Conservation (phyloP, 1,140 invertebrate genomes). For the Drosophila nasuta region DNA sequence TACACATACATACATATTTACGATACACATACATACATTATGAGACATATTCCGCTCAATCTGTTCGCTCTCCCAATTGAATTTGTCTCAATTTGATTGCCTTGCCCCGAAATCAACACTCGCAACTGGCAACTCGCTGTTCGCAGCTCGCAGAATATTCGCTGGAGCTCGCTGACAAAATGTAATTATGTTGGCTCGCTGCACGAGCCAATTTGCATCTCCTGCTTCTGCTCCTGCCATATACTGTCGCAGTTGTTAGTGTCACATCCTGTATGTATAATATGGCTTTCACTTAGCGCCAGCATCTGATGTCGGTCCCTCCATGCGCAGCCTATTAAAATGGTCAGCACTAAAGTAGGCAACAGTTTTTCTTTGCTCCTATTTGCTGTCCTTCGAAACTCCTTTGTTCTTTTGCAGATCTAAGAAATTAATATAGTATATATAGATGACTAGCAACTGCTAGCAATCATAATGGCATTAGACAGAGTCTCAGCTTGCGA, state of each 20-base stretch:
- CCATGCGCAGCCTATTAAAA: conserved; percentile 11
- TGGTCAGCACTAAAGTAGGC: conserved; percentile 20
- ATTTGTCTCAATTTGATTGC: conserved; percentile 48
- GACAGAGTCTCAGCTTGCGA: not conserved
- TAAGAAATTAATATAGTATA: conserved; percentile 2
- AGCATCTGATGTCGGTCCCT: conserved; percentile 14
- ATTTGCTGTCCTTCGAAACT: not conserved
- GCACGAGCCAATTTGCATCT: conserved; percentile 49
- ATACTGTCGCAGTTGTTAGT: not conserved
- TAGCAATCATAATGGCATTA: conserved; percentile 3
- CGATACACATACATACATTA: not conserved
- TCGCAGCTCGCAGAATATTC: not conserved
- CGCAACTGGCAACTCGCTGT: not conserved
- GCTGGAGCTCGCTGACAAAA: conserved; percentile 16
- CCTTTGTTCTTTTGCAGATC: conserved; percentile 1
- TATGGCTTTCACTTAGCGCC: conserved; percentile 23
- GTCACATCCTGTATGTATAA: conserved; percentile 38
- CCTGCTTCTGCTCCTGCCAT: not conserved
- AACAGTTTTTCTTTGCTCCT: not conserved
- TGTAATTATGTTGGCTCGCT: conserved; percentile 46
- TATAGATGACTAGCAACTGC: conserved; percentile 1
- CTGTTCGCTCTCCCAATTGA: conserved; percentile 36
- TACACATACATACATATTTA: not conserved
- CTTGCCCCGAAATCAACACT: conserved; percentile 23
- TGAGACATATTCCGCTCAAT: conserved; percentile 23